Percentiles rank a stretch among this genome's conserved stretches.
Evolutionary conservation across 2,113 vertebrate species (phyloP).

Genomic region (Haliaeetus leucogaster): DNA sequence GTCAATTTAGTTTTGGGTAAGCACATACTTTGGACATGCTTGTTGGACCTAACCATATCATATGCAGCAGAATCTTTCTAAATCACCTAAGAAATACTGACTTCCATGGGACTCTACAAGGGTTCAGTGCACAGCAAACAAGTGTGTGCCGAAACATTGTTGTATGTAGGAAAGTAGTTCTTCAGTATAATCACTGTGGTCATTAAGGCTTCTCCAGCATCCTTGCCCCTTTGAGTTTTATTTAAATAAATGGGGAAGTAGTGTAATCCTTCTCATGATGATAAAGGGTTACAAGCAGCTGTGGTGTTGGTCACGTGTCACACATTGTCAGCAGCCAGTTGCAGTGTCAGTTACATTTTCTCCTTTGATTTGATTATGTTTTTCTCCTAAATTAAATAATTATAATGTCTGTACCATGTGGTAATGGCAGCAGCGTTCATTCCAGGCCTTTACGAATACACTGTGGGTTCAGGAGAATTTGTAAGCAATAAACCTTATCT

Average conservation of each 20-base stretch:
- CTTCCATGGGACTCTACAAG: neutral
- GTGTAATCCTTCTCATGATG: neutral
- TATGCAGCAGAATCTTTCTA: neutral
- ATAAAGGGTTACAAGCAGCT: conserved; percentile 24
- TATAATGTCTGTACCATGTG: conserved; percentile 2
- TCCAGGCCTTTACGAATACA: neutral
- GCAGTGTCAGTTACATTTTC: conserved; percentile 50
- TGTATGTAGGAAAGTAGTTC: neutral
- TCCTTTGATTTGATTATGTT: conserved; percentile 53
- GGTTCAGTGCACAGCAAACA: neutral
- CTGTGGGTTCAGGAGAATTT: neutral
- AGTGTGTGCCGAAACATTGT: neutral
- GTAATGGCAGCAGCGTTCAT: neutral
- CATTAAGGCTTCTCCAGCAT: neutral
- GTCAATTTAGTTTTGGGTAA: neutral
- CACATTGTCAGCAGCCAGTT: conserved; percentile 25
- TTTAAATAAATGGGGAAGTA: neutral
- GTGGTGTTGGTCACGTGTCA: neutral
- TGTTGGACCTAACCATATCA: neutral
- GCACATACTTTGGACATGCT: neutral
- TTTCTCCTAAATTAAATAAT: conserved; percentile 58
- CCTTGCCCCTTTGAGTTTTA: neutral
- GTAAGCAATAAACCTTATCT: neutral
- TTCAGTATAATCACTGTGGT: neutral
- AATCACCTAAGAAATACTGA: neutral